phyloP scores from a whole-genome alignment of 2,113 vertebrate species.

The Aphelocoma coerulescens region DNA sequence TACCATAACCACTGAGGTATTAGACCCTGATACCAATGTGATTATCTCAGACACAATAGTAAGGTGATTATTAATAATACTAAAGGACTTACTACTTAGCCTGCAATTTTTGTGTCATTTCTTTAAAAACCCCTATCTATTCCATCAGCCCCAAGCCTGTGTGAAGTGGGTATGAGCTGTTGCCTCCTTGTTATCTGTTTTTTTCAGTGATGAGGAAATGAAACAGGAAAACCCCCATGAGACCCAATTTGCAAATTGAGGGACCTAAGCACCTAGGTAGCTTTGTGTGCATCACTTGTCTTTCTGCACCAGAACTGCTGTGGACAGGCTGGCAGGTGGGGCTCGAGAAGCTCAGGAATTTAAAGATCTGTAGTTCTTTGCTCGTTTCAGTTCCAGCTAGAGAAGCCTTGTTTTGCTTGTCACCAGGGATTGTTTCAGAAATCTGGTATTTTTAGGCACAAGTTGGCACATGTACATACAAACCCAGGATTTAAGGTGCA shows the following conservation, averaged over 20 bases:
- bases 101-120: neutral
- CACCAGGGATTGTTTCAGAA: neutral
- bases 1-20: slow-evolving; percentile 46
- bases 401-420: neutral
- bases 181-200: neutral
- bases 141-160: neutral
- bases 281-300: neutral
- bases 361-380: neutral
- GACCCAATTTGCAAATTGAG: neutral
- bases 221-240: neutral
- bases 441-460: neutral
- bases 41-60: slow-evolving; percentile 46
- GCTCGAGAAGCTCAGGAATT: neutral
- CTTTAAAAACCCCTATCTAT: neutral
- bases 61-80: slow-evolving; percentile 54
- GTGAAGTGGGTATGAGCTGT: neutral
- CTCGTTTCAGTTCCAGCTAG: neutral
- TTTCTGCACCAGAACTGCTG: neutral
- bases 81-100: slow-evolving; percentile 37
- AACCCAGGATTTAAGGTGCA: neutral
- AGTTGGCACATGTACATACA: neutral
- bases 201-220: neutral
- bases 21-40: neutral
- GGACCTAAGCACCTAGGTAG: neutral
- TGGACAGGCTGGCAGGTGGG: neutral